Conservation (phyloP, 2,113 vertebrate genomes). For the Albula glossodonta region DNA sequence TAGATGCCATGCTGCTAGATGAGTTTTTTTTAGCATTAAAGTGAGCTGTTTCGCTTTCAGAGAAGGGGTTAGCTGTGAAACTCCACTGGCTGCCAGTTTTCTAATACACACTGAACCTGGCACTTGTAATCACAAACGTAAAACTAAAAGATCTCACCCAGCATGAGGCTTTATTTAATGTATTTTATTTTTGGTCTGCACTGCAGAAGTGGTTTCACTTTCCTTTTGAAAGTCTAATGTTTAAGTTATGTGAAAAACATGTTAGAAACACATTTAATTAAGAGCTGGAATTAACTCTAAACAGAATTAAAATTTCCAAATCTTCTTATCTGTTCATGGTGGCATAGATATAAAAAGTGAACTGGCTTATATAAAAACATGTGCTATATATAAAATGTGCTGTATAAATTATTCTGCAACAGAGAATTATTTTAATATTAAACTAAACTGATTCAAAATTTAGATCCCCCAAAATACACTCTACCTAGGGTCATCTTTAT, state of each 20-base stretch:
- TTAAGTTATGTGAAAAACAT: slow-evolving; percentile 33
- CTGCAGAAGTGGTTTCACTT: slow-evolving; percentile 40
- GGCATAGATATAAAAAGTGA: too few species aligned
- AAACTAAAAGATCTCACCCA: slow-evolving; percentile 45
- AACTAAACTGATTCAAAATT: too few species aligned
- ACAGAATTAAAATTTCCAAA: slow-evolving; percentile 23
- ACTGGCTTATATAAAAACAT: too few species aligned
- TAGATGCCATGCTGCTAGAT: not conserved
- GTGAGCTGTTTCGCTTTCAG: not conserved
- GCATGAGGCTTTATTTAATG: slow-evolving; percentile 22
- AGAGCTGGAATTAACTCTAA: slow-evolving; percentile 26
- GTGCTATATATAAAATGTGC: too few species aligned
- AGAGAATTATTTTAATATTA: too few species aligned
- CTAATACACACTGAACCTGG: slow-evolving; percentile 22
- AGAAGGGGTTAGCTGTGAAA: slow-evolving; percentile 24
- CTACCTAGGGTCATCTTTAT: too few species aligned
- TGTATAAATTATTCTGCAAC: too few species aligned
- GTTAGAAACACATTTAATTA: slow-evolving; percentile 35
- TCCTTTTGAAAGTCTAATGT: slow-evolving; percentile 44
- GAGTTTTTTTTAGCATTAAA: not conserved
- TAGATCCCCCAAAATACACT: too few species aligned
- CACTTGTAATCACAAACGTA: slow-evolving; percentile 33
- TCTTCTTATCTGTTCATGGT: not conserved
- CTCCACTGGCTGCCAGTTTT: slow-evolving; percentile 35
- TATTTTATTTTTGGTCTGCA: slow-evolving; percentile 13